These are phyloP conservation scores for Smittia sp. DNA, from an alignment of 2,888 invertebrate genomes.

Conservation along the genomic window DNA sequence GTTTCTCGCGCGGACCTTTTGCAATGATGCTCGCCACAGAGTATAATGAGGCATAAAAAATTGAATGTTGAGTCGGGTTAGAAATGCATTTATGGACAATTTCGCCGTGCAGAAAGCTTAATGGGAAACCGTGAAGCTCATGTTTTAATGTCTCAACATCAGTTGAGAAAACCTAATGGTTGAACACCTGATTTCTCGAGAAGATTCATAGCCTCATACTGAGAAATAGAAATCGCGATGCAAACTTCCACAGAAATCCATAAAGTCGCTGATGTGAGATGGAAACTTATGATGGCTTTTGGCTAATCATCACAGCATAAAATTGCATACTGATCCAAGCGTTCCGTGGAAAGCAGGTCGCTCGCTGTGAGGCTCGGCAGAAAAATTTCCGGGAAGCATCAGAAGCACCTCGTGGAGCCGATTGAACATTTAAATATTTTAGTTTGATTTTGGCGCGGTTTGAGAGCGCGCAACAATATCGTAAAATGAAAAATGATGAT, in stretches of 20 bases:
- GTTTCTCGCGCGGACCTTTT: background rate
- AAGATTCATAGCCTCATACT: background rate
- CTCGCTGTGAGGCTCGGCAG: constrained; percentile 1
- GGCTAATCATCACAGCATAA: constrained; percentile 33
- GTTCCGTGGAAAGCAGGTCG: constrained; percentile 1
- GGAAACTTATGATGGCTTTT: constrained; percentile 2
- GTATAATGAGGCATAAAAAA: constrained; percentile 39
- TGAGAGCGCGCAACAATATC: constrained; percentile 20
- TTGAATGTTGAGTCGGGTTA: constrained; percentile 23
- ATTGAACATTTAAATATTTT: constrained; percentile 11
- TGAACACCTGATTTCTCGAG: background rate
- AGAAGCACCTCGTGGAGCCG: background rate
- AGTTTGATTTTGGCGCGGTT: constrained; percentile 25
- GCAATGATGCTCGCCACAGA: background rate
- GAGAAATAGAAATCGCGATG: constrained; percentile 12
- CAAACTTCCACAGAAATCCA: background rate
- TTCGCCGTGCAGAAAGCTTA: background rate
- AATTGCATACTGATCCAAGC: constrained; percentile 25
- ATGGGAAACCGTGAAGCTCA: background rate
- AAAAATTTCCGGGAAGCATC: constrained; percentile 25
- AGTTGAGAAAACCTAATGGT: background rate
- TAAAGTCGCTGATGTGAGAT: background rate
- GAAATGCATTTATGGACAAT: constrained; percentile 25
- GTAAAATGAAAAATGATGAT: constrained; percentile 38
- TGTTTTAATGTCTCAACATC: background rate